Evolutionary conservation across 2,888 invertebrate genomes (phyloP), one percentile per base, ranked within the genome.

Genomic region (Nomada ferruginata): DNA sequence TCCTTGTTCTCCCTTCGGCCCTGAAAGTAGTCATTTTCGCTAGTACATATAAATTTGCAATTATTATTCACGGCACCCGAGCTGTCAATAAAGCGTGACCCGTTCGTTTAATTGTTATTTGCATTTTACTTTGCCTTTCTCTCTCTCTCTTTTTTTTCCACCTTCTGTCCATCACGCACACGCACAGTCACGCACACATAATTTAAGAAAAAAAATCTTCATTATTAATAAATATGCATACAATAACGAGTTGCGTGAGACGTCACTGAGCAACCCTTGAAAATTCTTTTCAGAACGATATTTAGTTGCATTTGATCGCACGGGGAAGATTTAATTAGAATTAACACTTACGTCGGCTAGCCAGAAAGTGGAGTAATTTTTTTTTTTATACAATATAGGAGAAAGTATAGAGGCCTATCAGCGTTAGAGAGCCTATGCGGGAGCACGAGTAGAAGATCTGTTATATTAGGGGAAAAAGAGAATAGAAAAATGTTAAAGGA

Each of bases 1-100:
- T 0, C 98, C 98, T 53, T 95, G 94, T 82, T 97, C 96, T 59
- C 97, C 97, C 90, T 95, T 95, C 26, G 95, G 96, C 76, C 98
- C 98, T 95, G 95, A 82, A 94, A 94, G 87, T 65, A 83, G 65
- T 82, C 44, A 20, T 59, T 73, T 50, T 52, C 20, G 23, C 64
- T 64, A 65, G 50, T 57, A 36, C 15, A 20, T 52, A 9, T 26
- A 53, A 55, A 20, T n/a, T 36, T 26, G 44, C 44, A n/a, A 65
- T 63, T 50, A 13, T 29, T 11, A 13, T 23, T 26, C 15, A 42
- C 26, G 26, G 44, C 47, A 47, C 47, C 47, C 47, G 47, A 13
- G 47, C 47, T 47, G 47, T 47, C 47, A 13, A 47, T 47, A 47
- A 47, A 61, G 57, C 68, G 60, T 44, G 65, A 42, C 47, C n/a